phyloP scores from a whole-genome alignment of 1,140 invertebrate genomes.

The Proales similis region DNA sequence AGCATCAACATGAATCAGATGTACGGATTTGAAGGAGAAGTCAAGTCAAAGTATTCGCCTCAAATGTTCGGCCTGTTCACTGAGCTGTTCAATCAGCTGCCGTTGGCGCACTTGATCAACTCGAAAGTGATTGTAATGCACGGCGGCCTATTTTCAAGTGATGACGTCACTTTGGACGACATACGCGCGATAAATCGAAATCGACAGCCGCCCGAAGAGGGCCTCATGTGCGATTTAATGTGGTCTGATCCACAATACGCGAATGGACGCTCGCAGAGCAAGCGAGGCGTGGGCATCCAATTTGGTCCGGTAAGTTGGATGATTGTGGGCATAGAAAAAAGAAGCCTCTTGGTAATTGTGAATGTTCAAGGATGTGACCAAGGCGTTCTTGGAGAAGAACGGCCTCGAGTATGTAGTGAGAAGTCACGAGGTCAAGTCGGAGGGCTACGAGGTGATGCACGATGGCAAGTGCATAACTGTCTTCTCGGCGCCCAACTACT shows the following conservation, averaged over 20 bases:
- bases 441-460: conserved; percentile 88
- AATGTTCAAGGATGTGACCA: conserved; percentile 35
- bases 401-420: conserved; percentile 84
- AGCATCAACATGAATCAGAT: conserved; percentile 97
- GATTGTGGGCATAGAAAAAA: too few species aligned
- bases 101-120: conserved; percentile 89
- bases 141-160: conserved; percentile 78
- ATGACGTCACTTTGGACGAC: conserved; percentile 81
- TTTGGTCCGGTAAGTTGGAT: too few species aligned
- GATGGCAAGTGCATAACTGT: conserved; percentile 62
- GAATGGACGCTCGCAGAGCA: conserved; percentile 76
- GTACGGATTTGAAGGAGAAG: conserved; percentile 97
- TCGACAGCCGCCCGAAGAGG: conserved; percentile 84
- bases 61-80: conserved; percentile 95
- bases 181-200: conserved; percentile 80
- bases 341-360: too few species aligned
- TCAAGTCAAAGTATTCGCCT: conserved; percentile 79
- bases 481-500: conserved; percentile 92
- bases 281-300: conserved; percentile 92
- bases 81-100: conserved; percentile 95
- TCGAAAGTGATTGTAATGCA: conserved; percentile 85
- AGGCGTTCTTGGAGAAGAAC: conserved; percentile 61
- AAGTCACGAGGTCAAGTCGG: conserved; percentile 94
- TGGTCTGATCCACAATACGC: conserved; percentile 95
- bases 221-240: conserved; percentile 89